Conservation (phyloP, 2,113 vertebrate species). For the Brachyhypopomus gauderio region DNA sequence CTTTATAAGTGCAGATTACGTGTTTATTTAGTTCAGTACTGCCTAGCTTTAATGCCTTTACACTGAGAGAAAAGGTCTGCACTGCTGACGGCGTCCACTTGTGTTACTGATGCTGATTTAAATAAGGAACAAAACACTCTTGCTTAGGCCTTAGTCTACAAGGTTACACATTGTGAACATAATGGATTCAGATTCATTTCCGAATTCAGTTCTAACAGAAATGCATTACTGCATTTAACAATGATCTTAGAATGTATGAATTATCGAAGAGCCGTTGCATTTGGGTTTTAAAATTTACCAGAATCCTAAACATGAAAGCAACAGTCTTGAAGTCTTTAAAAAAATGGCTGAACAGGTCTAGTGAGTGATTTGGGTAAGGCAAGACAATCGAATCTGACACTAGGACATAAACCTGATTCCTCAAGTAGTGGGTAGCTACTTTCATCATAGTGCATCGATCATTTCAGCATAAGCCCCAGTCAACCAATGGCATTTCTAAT, state of each 20-base stretch:
- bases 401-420: background rate
- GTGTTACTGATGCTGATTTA: background rate
- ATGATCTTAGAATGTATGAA: background rate
- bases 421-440: background rate
- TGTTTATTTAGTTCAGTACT: no score
- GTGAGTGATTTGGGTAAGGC: background rate
- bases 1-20: background rate
- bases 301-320: background rate
- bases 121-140: background rate
- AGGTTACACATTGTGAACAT: background rate
- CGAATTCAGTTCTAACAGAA: background rate
- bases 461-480: background rate
- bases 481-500: no score
- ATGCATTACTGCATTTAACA: background rate
- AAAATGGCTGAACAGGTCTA: background rate
- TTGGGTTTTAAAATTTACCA: background rate
- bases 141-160: background rate
- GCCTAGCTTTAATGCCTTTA: no score
- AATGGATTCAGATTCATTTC: background rate
- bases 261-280: background rate
- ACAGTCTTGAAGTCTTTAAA: slow-evolving; percentile 4
- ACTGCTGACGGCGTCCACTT: background rate
- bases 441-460: slow-evolving; percentile 7
- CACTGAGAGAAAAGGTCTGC: background rate
- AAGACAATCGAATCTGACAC: background rate